Base-by-base conservation (phyloP, 2,888 invertebrate species). In the Dryocosmus kuriphilus region DNA sequence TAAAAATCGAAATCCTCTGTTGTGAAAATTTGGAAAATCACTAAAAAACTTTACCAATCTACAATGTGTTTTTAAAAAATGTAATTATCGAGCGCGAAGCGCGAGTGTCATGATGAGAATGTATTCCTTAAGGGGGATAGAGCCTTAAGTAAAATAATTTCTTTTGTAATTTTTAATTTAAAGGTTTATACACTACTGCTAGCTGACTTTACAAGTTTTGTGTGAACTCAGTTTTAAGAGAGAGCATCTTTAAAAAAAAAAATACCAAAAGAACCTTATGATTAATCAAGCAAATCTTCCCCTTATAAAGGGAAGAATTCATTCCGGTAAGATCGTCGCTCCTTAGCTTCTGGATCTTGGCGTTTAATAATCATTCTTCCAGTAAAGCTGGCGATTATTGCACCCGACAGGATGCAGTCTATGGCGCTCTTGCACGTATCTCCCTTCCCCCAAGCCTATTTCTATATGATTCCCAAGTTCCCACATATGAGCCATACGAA, bases 351-450 rank as follows among this genome's bases (percentile, higher is more conserved):
- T 30, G 19, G n/a, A 30, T 30, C 9, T 11, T 51, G 46, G 41
- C 19, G 30, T 51, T 71, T 71, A 71, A 71, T 51, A 71, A 71
- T 71, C n/a, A 71, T 51, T 46, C 46, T 71, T 6, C 30, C 11
- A 81, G 76, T 81, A 79, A 80, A 80, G 81, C 77, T 77, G 74
- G 81, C 62, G 82, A 82, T 82, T 81, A 82, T 81, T 81, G 65
- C 80, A 65, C 30, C 30, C 77, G 19, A 80, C 77, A 78, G 73
- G 77, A 81, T 77, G 79, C 78, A 67, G 51, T 67, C 75, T 67
- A 77, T 78, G 78, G 80, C 80, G 76, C 81, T 77, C 81, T 79
- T 80, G 75, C 77, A 80, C 81, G 82, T 82, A 79, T 76, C 75
- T 74, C 65, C 24, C 38, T 77, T 65, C 77, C 63, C 35, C 51